These are phyloP conservation scores for Uria aalge DNA, from an alignment of 2,113 vertebrate species.

Conservation along the genomic window DNA sequence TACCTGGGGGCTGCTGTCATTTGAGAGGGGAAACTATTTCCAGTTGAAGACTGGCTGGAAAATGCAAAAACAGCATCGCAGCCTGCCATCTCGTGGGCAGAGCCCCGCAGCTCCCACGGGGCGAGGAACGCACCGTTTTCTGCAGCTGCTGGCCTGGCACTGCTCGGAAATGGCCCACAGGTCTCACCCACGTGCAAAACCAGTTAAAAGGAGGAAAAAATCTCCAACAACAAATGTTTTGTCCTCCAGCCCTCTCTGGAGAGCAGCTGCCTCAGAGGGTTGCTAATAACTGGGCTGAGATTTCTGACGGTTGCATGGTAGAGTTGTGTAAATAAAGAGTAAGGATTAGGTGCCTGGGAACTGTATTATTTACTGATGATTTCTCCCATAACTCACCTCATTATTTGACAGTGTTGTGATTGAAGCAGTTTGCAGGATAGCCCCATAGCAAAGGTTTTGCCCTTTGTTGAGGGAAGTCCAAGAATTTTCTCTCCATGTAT, in stretches of 20 bases:
- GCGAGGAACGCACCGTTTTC: not conserved
- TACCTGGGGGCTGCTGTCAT: constrained; percentile 89
- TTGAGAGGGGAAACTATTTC: constrained; percentile 73
- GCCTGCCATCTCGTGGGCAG: constrained; percentile 91
- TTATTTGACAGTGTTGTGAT: not conserved
- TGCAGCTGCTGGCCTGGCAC: not conserved
- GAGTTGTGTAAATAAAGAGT: not conserved
- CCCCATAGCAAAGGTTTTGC: not conserved
- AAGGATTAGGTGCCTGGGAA: not conserved
- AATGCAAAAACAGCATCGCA: constrained; percentile 74
- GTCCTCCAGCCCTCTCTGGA: not conserved
- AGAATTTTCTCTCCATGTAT: not conserved
- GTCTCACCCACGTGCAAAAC: not conserved
- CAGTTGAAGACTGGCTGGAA: constrained; percentile 57
- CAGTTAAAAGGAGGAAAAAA: not conserved
- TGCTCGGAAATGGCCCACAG: not conserved
- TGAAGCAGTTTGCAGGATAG: not conserved
- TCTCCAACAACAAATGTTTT: not conserved
- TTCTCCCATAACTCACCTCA: not conserved
- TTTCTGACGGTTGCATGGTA: accelerated
- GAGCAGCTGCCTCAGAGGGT: not conserved
- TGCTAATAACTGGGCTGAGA: not conserved
- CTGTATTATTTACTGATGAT: not conserved
- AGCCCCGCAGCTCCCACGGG: constrained; percentile 17
- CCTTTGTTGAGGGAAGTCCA: not conserved